Evolutionary conservation across 2,797 vertebrate species (phyloP), one percentile per base, ranked within the genome.

Genomic region (Eutrigla gurnardus): DNA sequence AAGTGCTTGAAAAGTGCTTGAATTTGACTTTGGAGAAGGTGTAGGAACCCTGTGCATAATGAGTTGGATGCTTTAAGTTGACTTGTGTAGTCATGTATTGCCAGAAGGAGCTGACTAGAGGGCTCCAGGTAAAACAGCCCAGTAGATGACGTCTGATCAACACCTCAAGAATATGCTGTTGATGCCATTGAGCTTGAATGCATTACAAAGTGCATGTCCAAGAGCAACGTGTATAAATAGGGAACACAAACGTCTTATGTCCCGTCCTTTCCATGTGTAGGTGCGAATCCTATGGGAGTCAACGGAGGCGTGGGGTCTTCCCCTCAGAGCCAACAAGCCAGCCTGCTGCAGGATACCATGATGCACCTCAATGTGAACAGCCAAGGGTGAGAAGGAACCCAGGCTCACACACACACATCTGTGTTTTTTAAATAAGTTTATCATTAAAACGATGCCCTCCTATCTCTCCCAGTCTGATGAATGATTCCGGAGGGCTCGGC

Each of bases 341-440:
- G 70, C 91, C 93, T 99, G 74, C 93, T 99, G 71, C 95, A 97
- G 90, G 97, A 99, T 47, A 93, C 97, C 10, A 97, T 99, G 96
- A 93, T 98, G 86, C 96, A 98, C 93, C 95, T 97, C 91, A 96
- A 95, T 85, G 96, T 98, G 92, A 98, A 93, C 93, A 96, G 92
- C 80, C 97, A 96, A 89, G 96, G 96, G 98, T 99, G 92, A 94
- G 96, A 87, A 78, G 8, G 4, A 49, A 17, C 13, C 43, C 60
- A 54, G 15, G 58, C 54, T 6, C 25, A 1, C 25, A 42, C 32
- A 55, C 17, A 55, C 40, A 55, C 2, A 37, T 45, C 17, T 42
- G 1, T 73, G 14, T 60, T 14, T 72, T 71, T 65, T 36, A 1
- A 64, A 0, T 4, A 65, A 36, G 39, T 32, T 32, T 15, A 45